These are phyloP conservation scores for Eremophila alpestris DNA, from an alignment of 2,797 vertebrate genomes.

Conservation along the genomic window DNA sequence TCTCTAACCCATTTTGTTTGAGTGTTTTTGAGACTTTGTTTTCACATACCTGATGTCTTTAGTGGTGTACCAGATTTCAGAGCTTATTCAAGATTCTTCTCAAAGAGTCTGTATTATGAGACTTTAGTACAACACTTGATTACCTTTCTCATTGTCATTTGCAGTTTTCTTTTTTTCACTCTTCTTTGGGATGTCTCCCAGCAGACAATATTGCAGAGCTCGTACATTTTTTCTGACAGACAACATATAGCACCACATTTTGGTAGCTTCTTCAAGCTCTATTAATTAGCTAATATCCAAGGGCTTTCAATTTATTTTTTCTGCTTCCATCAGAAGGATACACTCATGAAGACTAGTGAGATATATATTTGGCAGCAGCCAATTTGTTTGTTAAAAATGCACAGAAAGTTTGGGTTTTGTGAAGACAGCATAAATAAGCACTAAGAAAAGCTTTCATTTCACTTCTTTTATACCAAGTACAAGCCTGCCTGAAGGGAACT, in stretches of 20 bases:
- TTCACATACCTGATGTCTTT: not conserved
- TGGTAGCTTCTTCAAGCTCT: not conserved
- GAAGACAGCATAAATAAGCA: not conserved
- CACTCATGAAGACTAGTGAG: not conserved
- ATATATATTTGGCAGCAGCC: not conserved
- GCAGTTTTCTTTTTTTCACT: not conserved
- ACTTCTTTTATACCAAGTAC: not conserved
- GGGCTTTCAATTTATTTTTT: not conserved
- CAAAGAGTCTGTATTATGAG: not conserved
- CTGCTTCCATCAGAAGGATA: not conserved
- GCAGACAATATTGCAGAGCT: not conserved
- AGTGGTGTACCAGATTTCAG: not conserved
- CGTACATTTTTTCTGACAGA: not conserved
- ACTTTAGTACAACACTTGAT: not conserved
- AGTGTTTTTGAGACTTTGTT: not conserved
- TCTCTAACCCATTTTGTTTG: not conserved
- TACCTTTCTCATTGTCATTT: not conserved
- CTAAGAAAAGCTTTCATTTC: not conserved
- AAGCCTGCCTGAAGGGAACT: not conserved
- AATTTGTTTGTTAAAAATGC: slow-evolving; percentile 25
- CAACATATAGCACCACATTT: not conserved
- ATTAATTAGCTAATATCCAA: not conserved
- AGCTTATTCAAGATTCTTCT: not conserved
- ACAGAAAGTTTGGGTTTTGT: not conserved
- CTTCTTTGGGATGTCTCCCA: not conserved